These are phyloP conservation scores for Xestia xanthographa DNA, from an alignment of 2,888 invertebrate species.

Conservation along the genomic window DNA sequence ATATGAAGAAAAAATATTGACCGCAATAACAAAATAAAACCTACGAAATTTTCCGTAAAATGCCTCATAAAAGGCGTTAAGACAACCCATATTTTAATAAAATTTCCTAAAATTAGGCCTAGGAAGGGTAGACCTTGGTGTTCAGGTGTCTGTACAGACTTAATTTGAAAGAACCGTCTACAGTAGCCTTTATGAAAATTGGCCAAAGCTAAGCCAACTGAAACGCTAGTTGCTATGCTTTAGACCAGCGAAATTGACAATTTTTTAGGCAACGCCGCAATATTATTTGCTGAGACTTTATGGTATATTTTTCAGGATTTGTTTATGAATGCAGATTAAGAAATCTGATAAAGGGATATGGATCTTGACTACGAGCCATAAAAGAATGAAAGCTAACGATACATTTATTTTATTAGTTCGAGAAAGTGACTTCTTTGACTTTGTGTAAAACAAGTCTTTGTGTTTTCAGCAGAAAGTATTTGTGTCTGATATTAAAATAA, in stretches of 20 bases:
- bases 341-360: not conserved
- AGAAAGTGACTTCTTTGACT: conserved; percentile 15
- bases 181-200: conserved; percentile 64
- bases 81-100: conserved; percentile 42
- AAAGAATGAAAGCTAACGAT: not conserved
- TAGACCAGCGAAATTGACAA: conserved; percentile 5
- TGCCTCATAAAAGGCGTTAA: conserved; percentile 38
- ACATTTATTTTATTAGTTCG: not conserved
- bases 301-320: not conserved
- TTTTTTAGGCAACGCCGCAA: not conserved
- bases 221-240: conserved; percentile 23
- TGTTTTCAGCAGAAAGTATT: not conserved
- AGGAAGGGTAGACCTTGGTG: conserved; percentile 37
- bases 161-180: conserved; percentile 65
- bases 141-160: conserved; percentile 64
- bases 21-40: conserved; percentile 18
- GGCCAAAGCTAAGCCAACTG: conserved; percentile 31
- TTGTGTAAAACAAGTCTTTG: conserved; percentile 3
- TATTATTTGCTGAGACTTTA: not conserved
- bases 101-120: conserved; percentile 42
- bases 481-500: not conserved
- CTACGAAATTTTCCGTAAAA: conserved; percentile 28
- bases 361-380: not conserved
- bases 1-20: conserved; percentile 7
- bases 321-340: not conserved